Conservation (phyloP, 2,797 vertebrate species). For the Octomys mimax region DNA sequence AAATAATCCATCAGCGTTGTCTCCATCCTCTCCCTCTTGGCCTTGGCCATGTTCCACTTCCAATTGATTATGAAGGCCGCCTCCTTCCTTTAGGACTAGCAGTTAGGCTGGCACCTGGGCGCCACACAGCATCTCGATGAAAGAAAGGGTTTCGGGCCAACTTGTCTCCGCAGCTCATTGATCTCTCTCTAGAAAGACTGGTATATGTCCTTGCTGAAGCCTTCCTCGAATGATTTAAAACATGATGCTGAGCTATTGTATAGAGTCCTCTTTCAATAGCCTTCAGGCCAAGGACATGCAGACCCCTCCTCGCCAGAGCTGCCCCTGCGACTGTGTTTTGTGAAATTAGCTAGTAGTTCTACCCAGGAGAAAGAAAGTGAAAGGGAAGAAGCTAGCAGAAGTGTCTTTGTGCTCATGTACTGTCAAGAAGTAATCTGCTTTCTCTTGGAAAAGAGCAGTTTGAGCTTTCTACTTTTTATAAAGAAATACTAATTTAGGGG, state of each 20-base stretch:
- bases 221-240: constrained; percentile 88
- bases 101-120: constrained; percentile 83
- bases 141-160: constrained; percentile 86
- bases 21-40: background rate
- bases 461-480: background rate
- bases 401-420: accelerated
- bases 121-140: constrained; percentile 86
- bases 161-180: constrained; percentile 89
- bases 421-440: background rate
- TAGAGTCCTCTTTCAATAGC: constrained; percentile 85
- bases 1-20: constrained; percentile 80
- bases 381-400: background rate
- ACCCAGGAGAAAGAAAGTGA: background rate
- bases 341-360: background rate
- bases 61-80: constrained; percentile 78
- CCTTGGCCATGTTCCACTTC: background rate
- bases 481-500: background rate
- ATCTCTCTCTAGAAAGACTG: constrained; percentile 88
- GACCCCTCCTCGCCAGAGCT: constrained; percentile 41
- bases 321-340: background rate
- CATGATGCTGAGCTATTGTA: constrained; percentile 86
- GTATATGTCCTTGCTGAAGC: constrained; percentile 88
- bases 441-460: background rate
- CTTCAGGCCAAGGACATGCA: constrained; percentile 6
- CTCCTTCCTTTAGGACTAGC: constrained; percentile 81